Evolutionary conservation across 2,888 invertebrate species (phyloP).

Genomic region (Limnephilus marmoratus): DNA sequence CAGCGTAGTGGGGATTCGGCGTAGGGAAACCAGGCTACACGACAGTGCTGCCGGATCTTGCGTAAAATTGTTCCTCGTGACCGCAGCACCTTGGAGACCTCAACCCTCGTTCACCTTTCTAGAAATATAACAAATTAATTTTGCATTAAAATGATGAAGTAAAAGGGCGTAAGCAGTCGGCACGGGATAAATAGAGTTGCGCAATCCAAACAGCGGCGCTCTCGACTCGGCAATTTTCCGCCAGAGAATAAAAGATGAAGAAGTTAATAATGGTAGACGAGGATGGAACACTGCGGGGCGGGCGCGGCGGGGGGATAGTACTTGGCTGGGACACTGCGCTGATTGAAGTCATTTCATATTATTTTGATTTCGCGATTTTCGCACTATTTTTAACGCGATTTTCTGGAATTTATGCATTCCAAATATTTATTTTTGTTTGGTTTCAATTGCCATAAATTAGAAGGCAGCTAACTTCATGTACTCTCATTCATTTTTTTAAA

Average conservation of each 20-base stretch:
- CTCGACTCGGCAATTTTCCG: constrained; percentile 66
- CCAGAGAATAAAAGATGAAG: constrained; percentile 66
- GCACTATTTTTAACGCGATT: no score
- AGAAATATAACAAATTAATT: neutral
- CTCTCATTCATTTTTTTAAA: no score
- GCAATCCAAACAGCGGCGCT: constrained; percentile 60
- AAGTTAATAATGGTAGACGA: constrained; percentile 65
- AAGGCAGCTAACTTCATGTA: no score
- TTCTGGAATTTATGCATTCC: no score
- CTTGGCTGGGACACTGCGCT: constrained; percentile 29
- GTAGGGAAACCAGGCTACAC: no score
- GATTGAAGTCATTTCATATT: neutral
- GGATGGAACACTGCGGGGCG: constrained; percentile 57
- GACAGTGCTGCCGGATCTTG: no score
- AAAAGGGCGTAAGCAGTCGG: constrained; percentile 56
- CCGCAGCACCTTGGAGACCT: no score
- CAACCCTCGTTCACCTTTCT: neutral
- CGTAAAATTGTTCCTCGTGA: no score
- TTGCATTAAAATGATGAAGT: neutral
- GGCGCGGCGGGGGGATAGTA: constrained; percentile 37
- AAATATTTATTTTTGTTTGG: no score
- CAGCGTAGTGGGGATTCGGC: no score
- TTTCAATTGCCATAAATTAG: no score
- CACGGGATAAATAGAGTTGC: constrained; percentile 51
- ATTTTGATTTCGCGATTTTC: neutral